Percentiles rank a stretch among this genome's conserved stretches.
Conservation (phyloP, 2,888 invertebrate genomes). For the Synanthedon tipuliformis region DNA sequence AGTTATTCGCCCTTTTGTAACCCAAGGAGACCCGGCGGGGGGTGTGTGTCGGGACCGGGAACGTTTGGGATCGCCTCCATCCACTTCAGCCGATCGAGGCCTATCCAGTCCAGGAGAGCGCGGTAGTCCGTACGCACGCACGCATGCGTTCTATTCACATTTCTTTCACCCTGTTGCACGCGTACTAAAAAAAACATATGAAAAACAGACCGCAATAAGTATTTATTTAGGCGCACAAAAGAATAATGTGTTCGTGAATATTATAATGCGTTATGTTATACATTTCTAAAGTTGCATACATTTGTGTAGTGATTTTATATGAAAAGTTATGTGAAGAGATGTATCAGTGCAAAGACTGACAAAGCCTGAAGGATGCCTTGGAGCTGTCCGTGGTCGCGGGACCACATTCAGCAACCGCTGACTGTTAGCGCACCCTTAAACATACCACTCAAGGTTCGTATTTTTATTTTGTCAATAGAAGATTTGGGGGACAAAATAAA, state of each 20-base stretch:
- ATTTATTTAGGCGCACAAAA: background rate
- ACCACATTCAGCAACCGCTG: slow-evolving; percentile 24
- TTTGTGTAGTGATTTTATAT: background rate
- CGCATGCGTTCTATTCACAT: slow-evolving; percentile 31
- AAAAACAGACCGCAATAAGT: background rate
- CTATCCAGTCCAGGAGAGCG: slow-evolving; percentile 20
- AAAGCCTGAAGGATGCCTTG: slow-evolving; percentile 44
- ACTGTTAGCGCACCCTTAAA: slow-evolving; percentile 44
- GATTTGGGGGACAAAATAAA: too few relatives aligned
- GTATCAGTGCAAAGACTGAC: slow-evolving; percentile 25
- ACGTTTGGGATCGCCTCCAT: slow-evolving; percentile 20
- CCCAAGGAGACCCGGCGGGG: slow-evolving; percentile 15
- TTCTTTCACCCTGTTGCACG: slow-evolving; percentile 35
- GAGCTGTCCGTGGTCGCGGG: slow-evolving; percentile 60
- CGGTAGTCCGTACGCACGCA: slow-evolving; percentile 47
- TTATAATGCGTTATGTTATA: background rate
- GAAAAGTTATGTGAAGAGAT: slow-evolving; percentile 19
- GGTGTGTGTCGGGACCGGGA: slow-evolving; percentile 11
- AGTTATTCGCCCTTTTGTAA: slow-evolving; percentile 12
- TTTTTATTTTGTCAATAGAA: background rate
- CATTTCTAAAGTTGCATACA: background rate
- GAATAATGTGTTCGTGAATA: background rate
- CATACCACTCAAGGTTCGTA: slow-evolving; percentile 47
- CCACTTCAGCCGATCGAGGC: slow-evolving; percentile 18
- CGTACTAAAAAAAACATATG: background rate